These are phyloP conservation scores for Abscondita cerata DNA, from an alignment of 2,888 invertebrate genomes.

Conservation along the genomic window DNA sequence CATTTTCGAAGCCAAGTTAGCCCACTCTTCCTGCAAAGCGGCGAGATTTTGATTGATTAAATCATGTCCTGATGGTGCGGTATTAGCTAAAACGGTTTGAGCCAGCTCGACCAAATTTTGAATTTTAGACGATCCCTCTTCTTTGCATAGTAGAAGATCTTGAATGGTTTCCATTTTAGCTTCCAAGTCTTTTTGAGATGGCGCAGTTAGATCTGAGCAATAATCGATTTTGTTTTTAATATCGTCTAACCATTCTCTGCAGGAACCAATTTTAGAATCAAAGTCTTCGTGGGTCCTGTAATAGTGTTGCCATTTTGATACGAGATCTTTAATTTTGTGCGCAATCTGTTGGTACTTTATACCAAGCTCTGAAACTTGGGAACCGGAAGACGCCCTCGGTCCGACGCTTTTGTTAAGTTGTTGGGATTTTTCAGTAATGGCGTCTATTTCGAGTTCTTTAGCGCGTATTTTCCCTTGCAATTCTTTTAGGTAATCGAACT, in stretches of 20 bases:
- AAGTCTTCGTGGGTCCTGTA: constrained; percentile 89
- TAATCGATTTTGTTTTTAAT: constrained; percentile 85
- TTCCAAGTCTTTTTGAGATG: constrained; percentile 86
- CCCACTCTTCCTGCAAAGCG: constrained; percentile 90
- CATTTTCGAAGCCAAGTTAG: constrained; percentile 84
- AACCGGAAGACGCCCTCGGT: constrained; percentile 73
- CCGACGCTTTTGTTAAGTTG: constrained; percentile 78
- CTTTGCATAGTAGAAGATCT: constrained; percentile 88
- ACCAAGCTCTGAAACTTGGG: constrained; percentile 89
- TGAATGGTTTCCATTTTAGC: constrained; percentile 83
- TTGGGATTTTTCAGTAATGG: constrained; percentile 90
- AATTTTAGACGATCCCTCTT: constrained; percentile 89
- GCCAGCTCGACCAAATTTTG: constrained; percentile 90
- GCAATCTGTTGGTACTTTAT: constrained; percentile 91
- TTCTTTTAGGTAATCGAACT: constrained; percentile 78
- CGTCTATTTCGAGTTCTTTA: constrained; percentile 91
- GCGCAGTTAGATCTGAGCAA: constrained; percentile 82
- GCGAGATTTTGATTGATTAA: constrained; percentile 84
- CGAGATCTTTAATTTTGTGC: constrained; percentile 89
- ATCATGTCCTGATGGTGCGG: constrained; percentile 87
- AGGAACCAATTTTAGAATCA: constrained; percentile 79
- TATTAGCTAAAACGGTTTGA: constrained; percentile 89
- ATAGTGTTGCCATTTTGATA: constrained; percentile 91
- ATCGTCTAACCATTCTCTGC: constrained; percentile 83
- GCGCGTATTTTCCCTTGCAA: constrained; percentile 89